Base-by-base conservation (phyloP, 2,797 vertebrate species). In the Sphenopsis melanotis region DNA sequence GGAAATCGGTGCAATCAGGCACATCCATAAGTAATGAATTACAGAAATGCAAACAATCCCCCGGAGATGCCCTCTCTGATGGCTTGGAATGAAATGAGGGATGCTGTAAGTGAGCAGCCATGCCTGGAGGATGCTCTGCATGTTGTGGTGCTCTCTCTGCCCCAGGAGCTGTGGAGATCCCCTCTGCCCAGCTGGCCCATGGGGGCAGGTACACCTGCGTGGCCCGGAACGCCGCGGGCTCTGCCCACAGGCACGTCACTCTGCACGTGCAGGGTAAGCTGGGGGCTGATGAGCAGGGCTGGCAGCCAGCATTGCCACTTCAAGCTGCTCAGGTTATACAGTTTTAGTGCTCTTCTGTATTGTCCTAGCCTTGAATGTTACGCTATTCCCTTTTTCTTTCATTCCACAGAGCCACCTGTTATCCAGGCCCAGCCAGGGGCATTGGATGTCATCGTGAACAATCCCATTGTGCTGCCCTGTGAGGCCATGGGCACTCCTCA, bases 381-480 rank as follows among this genome's bases (percentile, higher is more conserved):
- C 32, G 30, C 27, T 19, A 59, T 85, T 91, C 77, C 46, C 57
- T 42, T 79, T 55, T 49, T 24, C 32, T 34, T 87, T 26, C 5
- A 4, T 90, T 82, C 69, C 76, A 36, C 91, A 99, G 99, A 99
- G 90, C 96, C 98, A 49, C 99, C 99, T 2, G 80, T 98, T 91
- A 99, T 99, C 84, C 98, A 98, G 78, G 92, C 97, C 57, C 99
- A 99, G 93, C 98, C 98, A 1, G 96, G 98, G 65, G 89, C 36
- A 1, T 85, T 99, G 96, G 99, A 99, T 8, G 99, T 99, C 94
- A 98, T 99, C 41, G 94, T 99, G 63, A 98, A 99, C 95, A 99
- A 98, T 87, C 97, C 98, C n/a, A 37, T 99, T 88, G 97, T 98
- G 34, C 97, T 99, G 78, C 99, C 99, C 1, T 99, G 99, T 96